Evolutionary conservation across 1,140 invertebrate genomes (phyloP), one percentile per base, ranked within the genome.

Genomic region (Zaprionus ghesquierei): DNA sequence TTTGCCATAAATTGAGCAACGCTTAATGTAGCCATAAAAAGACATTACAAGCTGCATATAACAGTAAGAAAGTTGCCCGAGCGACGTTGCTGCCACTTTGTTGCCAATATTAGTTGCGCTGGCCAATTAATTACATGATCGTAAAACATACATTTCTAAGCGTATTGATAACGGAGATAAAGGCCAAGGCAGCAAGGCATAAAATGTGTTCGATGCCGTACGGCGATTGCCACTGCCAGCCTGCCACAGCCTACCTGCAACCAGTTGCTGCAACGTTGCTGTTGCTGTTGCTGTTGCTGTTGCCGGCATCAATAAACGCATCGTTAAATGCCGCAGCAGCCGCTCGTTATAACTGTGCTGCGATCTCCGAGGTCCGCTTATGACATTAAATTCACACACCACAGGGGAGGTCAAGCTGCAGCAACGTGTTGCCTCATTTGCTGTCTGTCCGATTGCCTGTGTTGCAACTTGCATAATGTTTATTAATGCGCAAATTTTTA

Each of bases 401-500:
- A 53, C 81, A 70, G 81, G 73, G 53, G 79, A 54, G 80, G 77
- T 84, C 68, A 68, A 60, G 49, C 38, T 69, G 62, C 62, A 41
- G 35, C 41, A 80, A 72, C 50, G 51, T 59, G 58, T 51, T 54
- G 25, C 68, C 69, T 69, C 72, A 78, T 87, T 87, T 73, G 56
- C 75, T 69, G 64, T 20, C 41, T 33, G 44, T 50, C 13, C 23
- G 9, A 33, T 20, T 38, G 54, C 38, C 53, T 15, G 31, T 87
- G 82, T 78, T 68, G 53, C 70, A 70, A 58, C 75, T 79, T 79
- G 84, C 84, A 82, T 87, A 87, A 87, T 87, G 75, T 87, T 87
- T 86, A 86, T 86, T 86, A 86, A 86, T 82, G 82, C 68, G 75
- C 82, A 87, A 77, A 86, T 79, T 87, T 86, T 87, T 82, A 82